Base-by-base conservation (phyloP, 1,140 invertebrate species). In the Drosophila kanapiae region DNA sequence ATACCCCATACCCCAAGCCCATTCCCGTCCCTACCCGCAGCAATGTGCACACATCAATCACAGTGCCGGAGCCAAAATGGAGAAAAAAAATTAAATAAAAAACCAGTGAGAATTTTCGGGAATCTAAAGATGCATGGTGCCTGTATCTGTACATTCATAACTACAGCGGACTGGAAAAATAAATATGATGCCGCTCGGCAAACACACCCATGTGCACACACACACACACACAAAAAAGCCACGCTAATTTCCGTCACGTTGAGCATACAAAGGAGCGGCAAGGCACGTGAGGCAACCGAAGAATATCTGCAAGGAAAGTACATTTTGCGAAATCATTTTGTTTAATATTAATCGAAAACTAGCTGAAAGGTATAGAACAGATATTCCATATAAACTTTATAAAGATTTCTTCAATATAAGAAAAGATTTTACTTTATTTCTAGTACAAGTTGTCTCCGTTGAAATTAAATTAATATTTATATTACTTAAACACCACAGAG, bases 191-290 rank as follows among this genome's bases (percentile, higher is more conserved):
- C 78, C 67, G 64, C 47, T 58, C 70, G 45, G 60, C 77, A 59
- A 78, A 63, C 57, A 77, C 54, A 69, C 70, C 75, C 38, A 57
- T 16, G 47, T 38, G 35, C 45, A 47, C 75, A 51, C 53, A 65
- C 59, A 48, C 40, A 48, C 18, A 61, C 48, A 82, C 18, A 68
- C 60, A 65, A 35, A 51, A 70, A 87, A 53, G 77, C 68, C 47
- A 82, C 85, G 85, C 85, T 90, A 90, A 90, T 90, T 90, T 90
- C 85, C 85, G 85, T 90, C 85, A 90, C 85, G 86, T 90, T 90
- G 85, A 79, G 85, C 85, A 90, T 67, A 90, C 86, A 90, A 90
- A 90, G 85, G 68, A 85, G 75, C 57, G 75, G 60, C 85, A 71
- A 54, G 70, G 64, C 65, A 83, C 84, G 83, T 87, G 71, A 80